Evolutionary conservation across 1,140 invertebrate species (phyloP).

Genomic region (Cydia amplana): DNA sequence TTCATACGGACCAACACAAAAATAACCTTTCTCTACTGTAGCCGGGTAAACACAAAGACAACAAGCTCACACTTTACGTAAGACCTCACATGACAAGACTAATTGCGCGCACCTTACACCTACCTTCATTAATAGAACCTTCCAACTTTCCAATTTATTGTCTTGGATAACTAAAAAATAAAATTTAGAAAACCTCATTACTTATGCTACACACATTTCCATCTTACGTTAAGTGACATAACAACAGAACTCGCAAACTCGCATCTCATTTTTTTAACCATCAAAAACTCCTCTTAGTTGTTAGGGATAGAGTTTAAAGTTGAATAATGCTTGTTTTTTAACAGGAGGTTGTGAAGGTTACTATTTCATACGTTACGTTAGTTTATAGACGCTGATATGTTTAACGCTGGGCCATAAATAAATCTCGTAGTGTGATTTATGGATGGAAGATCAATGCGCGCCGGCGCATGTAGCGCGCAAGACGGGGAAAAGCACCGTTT

Average conservation of each 20-base stretch:
- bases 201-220: constrained; percentile 13
- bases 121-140: constrained; percentile 14
- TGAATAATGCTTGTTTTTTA: background rate
- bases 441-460: constrained; percentile 54
- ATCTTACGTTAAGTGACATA: constrained; percentile 15
- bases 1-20: too few species aligned
- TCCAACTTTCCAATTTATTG: constrained; percentile 31
- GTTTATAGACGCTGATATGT: constrained; percentile 30
- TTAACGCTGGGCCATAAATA: constrained; percentile 46
- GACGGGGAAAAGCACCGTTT: constrained; percentile 14
- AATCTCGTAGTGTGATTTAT: constrained; percentile 57
- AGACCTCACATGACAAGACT: constrained; percentile 18
- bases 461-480: constrained; percentile 43
- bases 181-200: constrained; percentile 19
- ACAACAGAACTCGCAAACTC: background rate
- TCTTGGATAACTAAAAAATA: constrained; percentile 25
- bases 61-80: constrained; percentile 7
- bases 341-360: background rate
- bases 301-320: background rate
- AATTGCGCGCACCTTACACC: constrained; percentile 13
- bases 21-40: constrained; percentile 51
- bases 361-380: background rate
- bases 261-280: background rate
- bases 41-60: background rate
- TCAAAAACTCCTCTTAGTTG: background rate